phyloP scores from a whole-genome alignment of 2,113 vertebrate genomes.

The Cinclus cinclus region DNA sequence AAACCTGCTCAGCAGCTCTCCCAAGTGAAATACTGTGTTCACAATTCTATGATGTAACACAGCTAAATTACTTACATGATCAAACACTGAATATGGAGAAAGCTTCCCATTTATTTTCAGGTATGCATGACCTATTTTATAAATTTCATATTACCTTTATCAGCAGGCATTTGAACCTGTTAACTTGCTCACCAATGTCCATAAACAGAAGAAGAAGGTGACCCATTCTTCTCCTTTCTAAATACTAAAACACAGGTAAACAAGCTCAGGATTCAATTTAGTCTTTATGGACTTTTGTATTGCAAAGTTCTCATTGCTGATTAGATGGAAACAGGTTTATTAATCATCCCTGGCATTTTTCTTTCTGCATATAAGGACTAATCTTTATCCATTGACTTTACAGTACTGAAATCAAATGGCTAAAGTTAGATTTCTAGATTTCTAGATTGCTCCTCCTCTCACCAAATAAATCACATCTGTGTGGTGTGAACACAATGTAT shows the following conservation, averaged over 20 bases:
- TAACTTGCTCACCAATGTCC: not conserved
- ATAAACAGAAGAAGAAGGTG: not conserved
- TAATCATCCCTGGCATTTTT: not conserved
- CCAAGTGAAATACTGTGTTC: constrained; percentile 23
- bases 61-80: not conserved
- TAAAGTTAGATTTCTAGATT: not conserved
- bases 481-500: not conserved
- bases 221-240: not conserved
- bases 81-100: not conserved
- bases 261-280: not conserved
- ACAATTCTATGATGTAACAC: not conserved
- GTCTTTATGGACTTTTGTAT: not conserved
- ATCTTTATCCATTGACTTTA: not conserved
- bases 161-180: not conserved
- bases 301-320: not conserved
- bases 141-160: not conserved
- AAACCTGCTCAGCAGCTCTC: constrained; percentile 22
- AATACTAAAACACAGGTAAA: not conserved
- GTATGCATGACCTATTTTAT: not conserved
- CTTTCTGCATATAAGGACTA: not conserved
- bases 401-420: not conserved
- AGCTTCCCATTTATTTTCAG: not conserved
- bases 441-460: not conserved
- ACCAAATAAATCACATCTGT: not conserved
- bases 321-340: not conserved